These are phyloP conservation scores for Acrossocheilus wenchowensis DNA, from an alignment of 2,797 vertebrate genomes.

Conservation along the genomic window DNA sequence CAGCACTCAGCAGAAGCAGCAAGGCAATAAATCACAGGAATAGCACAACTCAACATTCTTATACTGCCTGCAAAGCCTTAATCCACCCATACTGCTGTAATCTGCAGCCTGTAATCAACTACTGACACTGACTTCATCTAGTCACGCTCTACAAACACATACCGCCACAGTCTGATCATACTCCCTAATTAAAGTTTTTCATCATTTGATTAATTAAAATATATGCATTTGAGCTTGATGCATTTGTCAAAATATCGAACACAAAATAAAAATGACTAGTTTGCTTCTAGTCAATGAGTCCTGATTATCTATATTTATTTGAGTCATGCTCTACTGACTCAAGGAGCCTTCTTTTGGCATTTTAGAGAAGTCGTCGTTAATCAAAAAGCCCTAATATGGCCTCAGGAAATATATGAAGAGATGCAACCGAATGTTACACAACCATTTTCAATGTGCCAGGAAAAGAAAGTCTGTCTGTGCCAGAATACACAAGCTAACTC, in stretches of 20 bases:
- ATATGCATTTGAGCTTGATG: background rate
- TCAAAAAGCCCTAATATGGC: background rate
- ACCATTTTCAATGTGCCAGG: background rate
- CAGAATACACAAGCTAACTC: background rate
- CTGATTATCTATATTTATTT: conserved; percentile 6
- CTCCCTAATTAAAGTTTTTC: background rate
- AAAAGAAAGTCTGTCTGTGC: background rate
- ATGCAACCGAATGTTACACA: background rate
- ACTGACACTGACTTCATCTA: conserved; percentile 45
- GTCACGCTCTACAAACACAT: conserved; percentile 21
- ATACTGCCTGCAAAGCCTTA: conserved; percentile 55
- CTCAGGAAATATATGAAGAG: background rate
- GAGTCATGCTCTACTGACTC: background rate
- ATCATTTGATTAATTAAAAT: conserved; percentile 10
- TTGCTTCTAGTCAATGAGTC: background rate
- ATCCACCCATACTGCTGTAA: conserved; percentile 53
- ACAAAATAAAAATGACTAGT: background rate
- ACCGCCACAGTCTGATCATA: conserved; percentile 20
- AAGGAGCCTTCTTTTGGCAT: background rate
- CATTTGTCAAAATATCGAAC: background rate
- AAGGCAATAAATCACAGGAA: conserved; percentile 63
- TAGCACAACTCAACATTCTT: conserved; percentile 58
- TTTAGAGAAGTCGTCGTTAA: background rate
- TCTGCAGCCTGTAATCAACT: conserved; percentile 48
- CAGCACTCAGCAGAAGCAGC: conserved; percentile 60